Evolutionary conservation across 2,113 vertebrate species (phyloP), one percentile per base, ranked within the genome.

Genomic region (Herpetotheres cachinnans): DNA sequence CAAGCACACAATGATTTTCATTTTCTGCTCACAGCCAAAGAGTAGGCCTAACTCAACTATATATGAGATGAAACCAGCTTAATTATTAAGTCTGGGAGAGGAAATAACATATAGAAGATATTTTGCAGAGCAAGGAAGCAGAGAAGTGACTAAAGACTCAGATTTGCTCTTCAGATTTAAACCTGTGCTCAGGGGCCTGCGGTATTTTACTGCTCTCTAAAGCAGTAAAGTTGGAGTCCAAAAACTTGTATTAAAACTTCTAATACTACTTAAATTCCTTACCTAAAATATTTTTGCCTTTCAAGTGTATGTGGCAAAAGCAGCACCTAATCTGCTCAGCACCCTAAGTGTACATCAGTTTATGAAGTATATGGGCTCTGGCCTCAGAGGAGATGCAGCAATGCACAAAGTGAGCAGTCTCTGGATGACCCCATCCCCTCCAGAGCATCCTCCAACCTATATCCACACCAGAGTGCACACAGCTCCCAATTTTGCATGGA

Each of bases 391-490:
- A 67, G 34, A 34, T 40, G 26, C 66, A 79, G 16, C 16, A 71
- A 36, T 38, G 16, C 6, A 67, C 17, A 73, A 77, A 79, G 38
- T 0, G 0, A 87, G 21, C 11, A n/a, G 10, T 27, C 18, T 32
- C 26, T 65, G 40, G 16, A 54, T 52, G 21, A 49, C 16, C 7
- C 9, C 18, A 65, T 2, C 1, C 6, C 20, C 17, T 77, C 42
- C 34, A 79, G 11, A 74, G 34, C n/a, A 50, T 50, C 32, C 56
- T 59, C 8, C 59, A 65, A 19, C 4, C 21, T 46, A 21, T 20
- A n/a, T 14, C 22, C 19, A 38, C 3, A 36, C 13, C 54, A 19
- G 9, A 66, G 8, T 2, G 2, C 54, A 19, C 32, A 40, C 25
- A 49, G 46, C 9, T 67, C 42, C 36, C 27, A n/a, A 12, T 14